These are phyloP conservation scores for Myxocyprinus asiaticus DNA, from an alignment of 2,113 vertebrate genomes.

Conservation along the genomic window DNA sequence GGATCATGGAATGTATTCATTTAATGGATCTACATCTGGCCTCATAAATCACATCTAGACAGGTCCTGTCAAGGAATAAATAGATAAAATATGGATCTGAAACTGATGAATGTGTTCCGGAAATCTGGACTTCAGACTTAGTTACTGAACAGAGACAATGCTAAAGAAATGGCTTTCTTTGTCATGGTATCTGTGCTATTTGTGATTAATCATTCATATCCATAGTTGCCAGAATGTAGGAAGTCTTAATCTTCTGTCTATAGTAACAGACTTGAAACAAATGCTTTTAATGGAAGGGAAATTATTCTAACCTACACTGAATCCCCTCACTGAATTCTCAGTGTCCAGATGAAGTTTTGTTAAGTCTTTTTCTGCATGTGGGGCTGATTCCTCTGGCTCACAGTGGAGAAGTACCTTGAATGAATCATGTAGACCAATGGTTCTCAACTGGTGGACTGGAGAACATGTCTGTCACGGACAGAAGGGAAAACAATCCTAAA, in stretches of 20 bases:
- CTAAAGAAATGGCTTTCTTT: not conserved
- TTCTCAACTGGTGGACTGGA: no score
- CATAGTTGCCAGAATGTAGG: constrained; percentile 6
- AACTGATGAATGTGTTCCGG: constrained; percentile 47
- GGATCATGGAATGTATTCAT: constrained; percentile 45
- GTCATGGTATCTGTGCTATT: not conserved
- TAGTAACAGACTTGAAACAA: no score
- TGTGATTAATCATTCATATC: constrained; percentile 3
- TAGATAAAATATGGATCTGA: constrained; percentile 45
- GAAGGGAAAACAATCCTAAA: no score
- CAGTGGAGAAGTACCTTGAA: constrained; percentile 1
- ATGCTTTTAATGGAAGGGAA: no score
- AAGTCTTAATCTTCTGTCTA: constrained; percentile 5
- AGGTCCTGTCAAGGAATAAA: constrained; percentile 40
- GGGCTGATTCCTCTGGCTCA: constrained; percentile 8
- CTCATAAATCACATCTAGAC: constrained; percentile 55
- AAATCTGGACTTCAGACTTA: constrained; percentile 38
- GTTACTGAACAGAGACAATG: constrained; percentile 28
- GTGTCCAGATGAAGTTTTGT: constrained; percentile 34
- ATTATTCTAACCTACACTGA: not conserved
- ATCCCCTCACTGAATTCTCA: not conserved
- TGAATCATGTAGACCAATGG: not conserved
- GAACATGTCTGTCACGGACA: no score
- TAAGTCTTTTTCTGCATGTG: constrained; percentile 48
- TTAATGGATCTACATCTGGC: constrained; percentile 45